A percentile compares a stretch with the other conserved stretches of the same genome.
These are phyloP conservation scores for Drosophila affinis DNA, from an alignment of 2,888 invertebrate species.

Conservation along the genomic window DNA sequence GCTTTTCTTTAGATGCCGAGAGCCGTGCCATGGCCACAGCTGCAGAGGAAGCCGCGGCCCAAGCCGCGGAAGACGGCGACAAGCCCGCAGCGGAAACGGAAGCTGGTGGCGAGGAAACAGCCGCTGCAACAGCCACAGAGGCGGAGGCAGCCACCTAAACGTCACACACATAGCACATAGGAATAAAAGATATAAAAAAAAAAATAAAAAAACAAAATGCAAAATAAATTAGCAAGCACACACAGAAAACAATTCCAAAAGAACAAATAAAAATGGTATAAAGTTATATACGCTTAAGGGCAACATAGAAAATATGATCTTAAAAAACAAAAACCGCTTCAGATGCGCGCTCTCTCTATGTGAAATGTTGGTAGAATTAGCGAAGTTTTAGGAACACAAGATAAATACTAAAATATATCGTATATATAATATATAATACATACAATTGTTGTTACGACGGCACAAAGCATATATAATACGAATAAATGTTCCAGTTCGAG, in stretches of 20 bases:
- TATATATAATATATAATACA: constrained; percentile 26
- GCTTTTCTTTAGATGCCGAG: constrained; percentile 71
- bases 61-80: constrained; percentile 30
- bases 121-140: constrained; percentile 20
- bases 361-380: constrained; percentile 43
- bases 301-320: constrained; percentile 27
- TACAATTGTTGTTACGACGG: constrained; percentile 53
- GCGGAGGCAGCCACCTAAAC: constrained; percentile 38
- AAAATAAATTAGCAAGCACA: constrained; percentile 7
- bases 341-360: constrained; percentile 43
- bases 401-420: constrained; percentile 41
- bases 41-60: constrained; percentile 59
- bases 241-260: constrained; percentile 9
- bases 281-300: constrained; percentile 41
- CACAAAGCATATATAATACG: constrained; percentile 32
- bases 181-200: constrained; percentile 3
- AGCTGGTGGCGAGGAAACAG: constrained; percentile 15
- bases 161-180: not conserved
- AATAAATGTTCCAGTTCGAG: constrained; percentile 28
- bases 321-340: constrained; percentile 28
- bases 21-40: constrained; percentile 76
- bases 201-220: not conserved
- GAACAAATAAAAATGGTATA: constrained; percentile 5
- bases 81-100: constrained; percentile 52
- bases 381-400: constrained; percentile 12